Percentiles rank a stretch among this genome's conserved stretches.
phyloP scores from a whole-genome alignment of 2,113 vertebrate species.

The Sminthopsis crassicaudata region DNA sequence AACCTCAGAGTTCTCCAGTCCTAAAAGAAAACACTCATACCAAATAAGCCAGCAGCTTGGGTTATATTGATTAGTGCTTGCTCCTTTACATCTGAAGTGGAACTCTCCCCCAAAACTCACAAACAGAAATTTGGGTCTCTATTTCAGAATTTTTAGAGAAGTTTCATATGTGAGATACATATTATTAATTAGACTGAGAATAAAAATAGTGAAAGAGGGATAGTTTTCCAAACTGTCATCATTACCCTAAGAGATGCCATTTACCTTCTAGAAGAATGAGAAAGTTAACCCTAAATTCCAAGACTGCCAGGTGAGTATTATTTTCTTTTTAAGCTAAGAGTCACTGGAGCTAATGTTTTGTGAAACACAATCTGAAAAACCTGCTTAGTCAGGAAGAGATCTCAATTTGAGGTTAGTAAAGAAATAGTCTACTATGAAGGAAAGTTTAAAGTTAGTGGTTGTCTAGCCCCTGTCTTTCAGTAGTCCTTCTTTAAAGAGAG shows the following conservation, averaged over 20 bases:
- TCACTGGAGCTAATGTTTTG: neutral
- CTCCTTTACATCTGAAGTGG: neutral
- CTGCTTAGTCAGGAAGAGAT: neutral
- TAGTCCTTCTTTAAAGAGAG: neutral
- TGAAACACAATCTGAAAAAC: neutral
- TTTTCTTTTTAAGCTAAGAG: neutral
- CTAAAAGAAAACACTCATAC: neutral
- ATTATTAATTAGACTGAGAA: neutral
- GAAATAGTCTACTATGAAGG: neutral
- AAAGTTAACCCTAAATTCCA: neutral
- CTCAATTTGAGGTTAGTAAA: neutral
- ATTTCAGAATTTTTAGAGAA: neutral
- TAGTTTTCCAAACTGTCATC: neutral
- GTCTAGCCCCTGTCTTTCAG: neutral
- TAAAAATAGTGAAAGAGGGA: neutral
- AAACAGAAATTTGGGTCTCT: neutral
- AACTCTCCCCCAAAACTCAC: neutral
- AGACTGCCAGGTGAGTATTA: neutral
- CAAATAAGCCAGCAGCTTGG: neutral
- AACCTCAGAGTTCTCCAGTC: neutral
- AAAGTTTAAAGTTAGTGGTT: neutral
- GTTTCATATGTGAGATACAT: neutral
- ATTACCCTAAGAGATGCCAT: neutral
- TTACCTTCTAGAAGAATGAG: neutral
- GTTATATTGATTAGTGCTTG: neutral